Evolutionary conservation across 2,797 vertebrate genomes (phyloP).

Genomic region (Lophotriccus pileatus): DNA sequence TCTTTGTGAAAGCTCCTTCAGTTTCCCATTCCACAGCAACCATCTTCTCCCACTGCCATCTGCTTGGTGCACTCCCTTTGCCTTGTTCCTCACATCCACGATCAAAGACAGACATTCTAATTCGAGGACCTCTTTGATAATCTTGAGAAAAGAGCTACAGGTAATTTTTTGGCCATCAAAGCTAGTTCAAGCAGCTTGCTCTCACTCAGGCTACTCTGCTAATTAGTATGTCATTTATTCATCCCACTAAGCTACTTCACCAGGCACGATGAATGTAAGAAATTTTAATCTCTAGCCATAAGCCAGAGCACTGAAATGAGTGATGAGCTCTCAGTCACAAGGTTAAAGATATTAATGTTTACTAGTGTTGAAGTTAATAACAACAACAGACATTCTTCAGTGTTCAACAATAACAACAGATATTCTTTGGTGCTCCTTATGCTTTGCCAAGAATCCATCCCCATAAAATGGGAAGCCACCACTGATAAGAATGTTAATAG

Average conservation of each 20-base stretch:
- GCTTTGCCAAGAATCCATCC: background rate
- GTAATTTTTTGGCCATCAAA: constrained; percentile 47
- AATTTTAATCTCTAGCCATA: background rate
- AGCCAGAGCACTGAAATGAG: background rate
- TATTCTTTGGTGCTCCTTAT: background rate
- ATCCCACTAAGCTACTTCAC: background rate
- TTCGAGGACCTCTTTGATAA: constrained; percentile 35
- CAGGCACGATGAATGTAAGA: background rate
- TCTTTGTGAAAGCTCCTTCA: background rate
- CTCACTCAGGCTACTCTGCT: constrained; percentile 7
- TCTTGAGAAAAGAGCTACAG: constrained; percentile 19
- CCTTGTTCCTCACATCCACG: background rate
- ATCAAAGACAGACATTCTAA: constrained; percentile 40
- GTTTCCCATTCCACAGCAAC: background rate
- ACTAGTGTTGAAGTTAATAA: background rate
- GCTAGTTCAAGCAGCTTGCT: constrained; percentile 26
- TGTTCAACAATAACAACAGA: background rate
- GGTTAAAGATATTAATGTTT: background rate
- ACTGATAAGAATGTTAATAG: background rate
- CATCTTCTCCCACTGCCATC: background rate
- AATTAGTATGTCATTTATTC: constrained; percentile 24
- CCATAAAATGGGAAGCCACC: background rate
- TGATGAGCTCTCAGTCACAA: background rate
- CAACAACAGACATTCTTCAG: background rate
- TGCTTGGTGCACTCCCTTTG: background rate